Percentiles rank a stretch among this genome's conserved stretches.
Conservation (phyloP, 2,888 invertebrate species). For the Drosophila pegasa region DNA sequence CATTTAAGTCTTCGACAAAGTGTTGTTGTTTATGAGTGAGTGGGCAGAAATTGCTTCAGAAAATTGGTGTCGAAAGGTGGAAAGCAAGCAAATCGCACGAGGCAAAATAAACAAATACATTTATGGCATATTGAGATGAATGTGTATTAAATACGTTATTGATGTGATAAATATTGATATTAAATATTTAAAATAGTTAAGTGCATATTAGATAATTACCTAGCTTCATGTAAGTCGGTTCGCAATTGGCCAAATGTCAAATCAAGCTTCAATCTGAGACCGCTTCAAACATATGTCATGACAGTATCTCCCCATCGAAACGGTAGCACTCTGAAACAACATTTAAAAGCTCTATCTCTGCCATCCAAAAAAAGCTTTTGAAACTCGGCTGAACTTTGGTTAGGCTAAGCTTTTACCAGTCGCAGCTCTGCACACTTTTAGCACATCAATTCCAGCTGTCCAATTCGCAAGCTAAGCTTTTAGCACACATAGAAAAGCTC, state of each 20-base stretch:
- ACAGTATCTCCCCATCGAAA: neutral
- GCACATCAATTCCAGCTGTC: no score
- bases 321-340: neutral
- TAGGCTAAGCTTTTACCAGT: conserved; percentile 3
- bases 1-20: neutral
- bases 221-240: neutral
- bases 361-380: neutral
- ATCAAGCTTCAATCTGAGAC: neutral
- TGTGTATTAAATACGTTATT: neutral
- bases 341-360: neutral
- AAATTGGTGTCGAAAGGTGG: neutral
- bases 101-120: neutral
- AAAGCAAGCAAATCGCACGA: neutral
- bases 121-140: neutral
- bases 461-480: conserved; percentile 3
- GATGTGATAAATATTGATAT: no score
- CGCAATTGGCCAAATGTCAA: neutral
- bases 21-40: neutral
- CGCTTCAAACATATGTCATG: neutral
- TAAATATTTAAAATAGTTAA: neutral
- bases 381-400: conserved; percentile 13
- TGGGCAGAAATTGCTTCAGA: neutral
- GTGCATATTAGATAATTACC: neutral
- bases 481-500: neutral
- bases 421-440: conserved; percentile 6